Evolutionary conservation across 1,140 invertebrate genomes (phyloP).

Genomic region (Zaprionus ornatus): DNA sequence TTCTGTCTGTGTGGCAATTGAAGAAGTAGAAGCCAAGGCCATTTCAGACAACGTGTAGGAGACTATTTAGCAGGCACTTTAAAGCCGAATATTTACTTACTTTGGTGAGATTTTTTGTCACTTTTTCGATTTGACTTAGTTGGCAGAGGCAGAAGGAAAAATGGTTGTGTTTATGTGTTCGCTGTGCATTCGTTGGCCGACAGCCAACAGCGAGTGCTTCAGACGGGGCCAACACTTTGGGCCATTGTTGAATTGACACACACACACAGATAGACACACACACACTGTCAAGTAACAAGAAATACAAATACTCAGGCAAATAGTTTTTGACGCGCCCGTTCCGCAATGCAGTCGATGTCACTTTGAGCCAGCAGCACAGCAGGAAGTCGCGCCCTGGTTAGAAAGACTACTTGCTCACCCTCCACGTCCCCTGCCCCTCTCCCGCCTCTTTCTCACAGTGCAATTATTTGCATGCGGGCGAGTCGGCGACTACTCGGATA

Average conservation of each 20-base stretch:
- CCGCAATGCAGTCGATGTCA: constrained; percentile 77
- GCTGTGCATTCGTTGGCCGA: constrained; percentile 50
- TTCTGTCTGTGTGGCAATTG: background rate
- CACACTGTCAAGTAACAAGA: constrained; percentile 26
- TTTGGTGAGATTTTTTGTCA: background rate
- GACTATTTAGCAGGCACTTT: constrained; percentile 24
- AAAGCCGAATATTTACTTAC: constrained; percentile 27
- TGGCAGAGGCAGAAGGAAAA: constrained; percentile 33
- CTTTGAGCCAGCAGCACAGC: constrained; percentile 37
- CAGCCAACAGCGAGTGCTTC: constrained; percentile 60
- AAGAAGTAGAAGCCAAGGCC: constrained; percentile 37
- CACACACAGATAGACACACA: constrained; percentile 8
- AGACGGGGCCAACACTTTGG: constrained; percentile 74
- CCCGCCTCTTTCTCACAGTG: background rate
- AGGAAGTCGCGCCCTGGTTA: constrained; percentile 1
- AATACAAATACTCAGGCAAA: constrained; percentile 65
- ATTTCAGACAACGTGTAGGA: constrained; percentile 35
- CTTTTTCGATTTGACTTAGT: constrained; percentile 32
- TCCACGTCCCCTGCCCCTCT: background rate
- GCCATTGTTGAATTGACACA: constrained; percentile 62
- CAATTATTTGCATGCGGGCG: constrained; percentile 51
- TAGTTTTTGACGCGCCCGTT: constrained; percentile 70
- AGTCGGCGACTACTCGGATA: constrained; percentile 2
- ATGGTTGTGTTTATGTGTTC: constrained; percentile 55
- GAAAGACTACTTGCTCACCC: background rate